Evolutionary conservation across 2,888 invertebrate species (phyloP).

Genomic region (Coelopa pilipes): DNA sequence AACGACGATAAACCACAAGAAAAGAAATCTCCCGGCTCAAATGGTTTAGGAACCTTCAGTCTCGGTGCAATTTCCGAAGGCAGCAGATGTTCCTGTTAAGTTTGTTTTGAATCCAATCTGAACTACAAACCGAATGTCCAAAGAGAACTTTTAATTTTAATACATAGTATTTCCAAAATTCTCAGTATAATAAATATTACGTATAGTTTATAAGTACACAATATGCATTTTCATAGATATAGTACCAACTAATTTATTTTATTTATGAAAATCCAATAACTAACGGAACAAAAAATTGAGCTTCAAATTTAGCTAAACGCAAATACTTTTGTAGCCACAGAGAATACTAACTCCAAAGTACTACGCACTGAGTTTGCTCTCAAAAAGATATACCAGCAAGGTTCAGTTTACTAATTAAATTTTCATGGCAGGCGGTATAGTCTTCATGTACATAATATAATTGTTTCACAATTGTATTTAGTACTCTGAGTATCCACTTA

Average conservation of each 20-base stretch:
- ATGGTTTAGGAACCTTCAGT: constrained; percentile 65
- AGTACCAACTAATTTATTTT: not conserved
- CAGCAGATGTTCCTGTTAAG: constrained; percentile 67
- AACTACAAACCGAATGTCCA: constrained; percentile 18
- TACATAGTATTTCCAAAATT: too few species aligned
- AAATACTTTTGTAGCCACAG: not conserved
- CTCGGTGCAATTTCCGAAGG: constrained; percentile 64
- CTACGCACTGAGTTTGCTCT: not conserved
- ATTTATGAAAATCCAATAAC: not conserved
- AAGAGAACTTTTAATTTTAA: not conserved
- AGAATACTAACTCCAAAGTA: not conserved
- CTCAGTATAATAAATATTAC: constrained; percentile 2
- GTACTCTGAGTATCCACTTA: too few species aligned
- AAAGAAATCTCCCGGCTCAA: constrained; percentile 65
- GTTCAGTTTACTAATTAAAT: too few species aligned
- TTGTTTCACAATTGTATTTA: too few species aligned
- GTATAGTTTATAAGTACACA: constrained; percentile 9
- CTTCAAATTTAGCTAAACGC: not conserved
- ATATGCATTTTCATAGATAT: constrained; percentile 31
- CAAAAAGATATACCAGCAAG: too few species aligned
- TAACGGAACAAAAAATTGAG: not conserved
- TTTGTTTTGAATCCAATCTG: constrained; percentile 36
- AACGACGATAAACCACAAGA: constrained; percentile 65
- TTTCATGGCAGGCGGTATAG: too few species aligned
- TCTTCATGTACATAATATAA: too few species aligned